Evolutionary conservation across 1,140 invertebrate species (phyloP).

Genomic region (Apis cerana): DNA sequence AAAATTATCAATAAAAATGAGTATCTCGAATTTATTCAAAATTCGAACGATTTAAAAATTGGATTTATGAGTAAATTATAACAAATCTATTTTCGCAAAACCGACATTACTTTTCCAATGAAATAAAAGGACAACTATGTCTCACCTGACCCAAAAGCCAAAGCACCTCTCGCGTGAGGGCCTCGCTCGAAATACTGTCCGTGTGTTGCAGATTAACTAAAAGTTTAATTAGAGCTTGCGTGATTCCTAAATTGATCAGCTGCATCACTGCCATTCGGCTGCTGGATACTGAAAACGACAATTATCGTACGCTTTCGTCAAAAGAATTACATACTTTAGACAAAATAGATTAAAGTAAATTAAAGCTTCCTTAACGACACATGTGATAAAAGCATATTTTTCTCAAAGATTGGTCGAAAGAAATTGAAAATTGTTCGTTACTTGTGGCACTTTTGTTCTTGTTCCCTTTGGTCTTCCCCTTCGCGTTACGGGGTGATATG

Average conservation of each 20-base stretch:
- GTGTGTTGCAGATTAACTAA: constrained; percentile 74
- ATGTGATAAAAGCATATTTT: too few species aligned
- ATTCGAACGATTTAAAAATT: too few species aligned
- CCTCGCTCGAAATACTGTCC: constrained; percentile 75
- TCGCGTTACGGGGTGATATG: constrained; percentile 73
- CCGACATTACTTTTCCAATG: too few species aligned
- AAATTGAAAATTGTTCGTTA: constrained; percentile 71
- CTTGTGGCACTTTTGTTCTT: constrained; percentile 71
- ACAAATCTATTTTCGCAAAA: too few species aligned
- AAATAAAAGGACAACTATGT: neutral
- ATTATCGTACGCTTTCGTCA: constrained; percentile 8
- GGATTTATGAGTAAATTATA: too few species aligned
- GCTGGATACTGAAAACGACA: constrained; percentile 71
- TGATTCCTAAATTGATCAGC: constrained; percentile 78
- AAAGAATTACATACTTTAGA: neutral
- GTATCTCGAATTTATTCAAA: too few species aligned
- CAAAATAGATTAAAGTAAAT: neutral
- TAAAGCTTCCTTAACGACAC: too few species aligned
- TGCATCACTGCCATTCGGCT: constrained; percentile 76
- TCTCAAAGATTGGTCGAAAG: constrained; percentile 36
- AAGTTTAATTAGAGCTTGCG: constrained; percentile 78
- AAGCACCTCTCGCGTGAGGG: constrained; percentile 78
- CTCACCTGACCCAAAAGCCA: constrained; percentile 80
- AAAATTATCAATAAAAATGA: too few species aligned
- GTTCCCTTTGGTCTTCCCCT: constrained; percentile 70